phyloP scores from a whole-genome alignment of 2,113 vertebrate genomes.

The Phylloscopus trochilus region DNA sequence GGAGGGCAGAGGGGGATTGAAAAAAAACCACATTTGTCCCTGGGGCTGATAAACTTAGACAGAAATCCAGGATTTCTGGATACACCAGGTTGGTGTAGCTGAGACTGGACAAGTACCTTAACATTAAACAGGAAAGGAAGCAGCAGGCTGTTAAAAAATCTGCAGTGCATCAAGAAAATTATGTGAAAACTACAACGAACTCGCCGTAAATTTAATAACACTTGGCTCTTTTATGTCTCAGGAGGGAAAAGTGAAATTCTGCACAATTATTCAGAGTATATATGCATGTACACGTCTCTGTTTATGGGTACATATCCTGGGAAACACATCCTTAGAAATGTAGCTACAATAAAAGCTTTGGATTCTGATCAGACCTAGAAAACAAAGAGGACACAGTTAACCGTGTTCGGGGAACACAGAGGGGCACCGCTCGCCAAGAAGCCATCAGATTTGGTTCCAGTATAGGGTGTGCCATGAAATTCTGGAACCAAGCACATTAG shows the following conservation, averaged over 20 bases:
- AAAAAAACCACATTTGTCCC: not conserved
- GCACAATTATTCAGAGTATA: not conserved
- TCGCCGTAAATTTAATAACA: conserved; percentile 45
- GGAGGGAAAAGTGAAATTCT: conserved; percentile 16
- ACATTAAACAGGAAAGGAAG: not conserved
- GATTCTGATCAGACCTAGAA: not conserved
- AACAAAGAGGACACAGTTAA: not conserved
- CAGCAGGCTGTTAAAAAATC: conserved; percentile 30
- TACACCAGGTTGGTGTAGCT: not conserved
- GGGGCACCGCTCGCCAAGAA: conserved; percentile 34
- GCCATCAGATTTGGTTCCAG: conserved; percentile 49
- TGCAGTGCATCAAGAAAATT: conserved; percentile 59
- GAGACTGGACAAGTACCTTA: not conserved
- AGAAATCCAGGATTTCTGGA: not conserved
- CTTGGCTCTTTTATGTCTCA: conserved; percentile 27
- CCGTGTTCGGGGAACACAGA: not conserved
- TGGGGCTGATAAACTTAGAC: not conserved
- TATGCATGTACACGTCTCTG: not conserved
- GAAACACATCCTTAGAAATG: conserved; percentile 1
- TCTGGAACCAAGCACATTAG: conserved; percentile 59
- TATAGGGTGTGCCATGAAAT: conserved; percentile 2
- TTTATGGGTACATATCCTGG: not conserved
- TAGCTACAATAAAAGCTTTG: not conserved
- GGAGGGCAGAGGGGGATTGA: not conserved
- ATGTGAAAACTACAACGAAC: conserved; percentile 30